A percentile compares a stretch with the other conserved stretches of the same genome.
Evolutionary conservation across 2,888 invertebrate genomes (phyloP).

Genomic region (Copidosoma aretas): DNA sequence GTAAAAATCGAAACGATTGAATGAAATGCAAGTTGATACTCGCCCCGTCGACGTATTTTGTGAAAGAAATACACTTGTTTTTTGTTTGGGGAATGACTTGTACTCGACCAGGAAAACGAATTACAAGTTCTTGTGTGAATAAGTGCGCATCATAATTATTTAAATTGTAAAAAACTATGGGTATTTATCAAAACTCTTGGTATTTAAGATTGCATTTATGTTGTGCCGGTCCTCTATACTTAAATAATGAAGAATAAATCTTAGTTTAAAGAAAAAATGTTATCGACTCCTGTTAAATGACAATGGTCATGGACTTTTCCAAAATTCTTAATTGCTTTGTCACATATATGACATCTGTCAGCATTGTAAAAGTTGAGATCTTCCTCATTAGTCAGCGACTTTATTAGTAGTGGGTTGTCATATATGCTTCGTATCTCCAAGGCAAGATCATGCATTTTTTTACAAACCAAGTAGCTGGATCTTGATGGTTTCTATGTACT

Average conservation of each 20-base stretch:
- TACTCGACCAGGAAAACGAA: not conserved
- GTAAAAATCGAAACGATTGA: conserved; percentile 10
- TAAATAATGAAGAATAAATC: no score
- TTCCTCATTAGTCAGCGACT: not conserved
- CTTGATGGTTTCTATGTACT: not conserved
- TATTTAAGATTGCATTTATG: not conserved
- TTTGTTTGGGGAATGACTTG: not conserved
- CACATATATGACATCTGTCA: conserved; percentile 35
- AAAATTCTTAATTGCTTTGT: conserved; percentile 14
- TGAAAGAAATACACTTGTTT: conserved; percentile 16
- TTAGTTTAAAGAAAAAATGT: not conserved
- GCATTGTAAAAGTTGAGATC: not conserved
- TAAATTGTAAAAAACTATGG: conserved; percentile 45
- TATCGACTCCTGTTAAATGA: conserved; percentile 40
- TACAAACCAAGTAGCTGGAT: conserved; percentile 11
- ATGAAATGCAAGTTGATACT: conserved; percentile 1
- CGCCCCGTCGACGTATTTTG: conserved; percentile 7
- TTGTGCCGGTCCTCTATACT: no score
- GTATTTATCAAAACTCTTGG: conserved; percentile 31
- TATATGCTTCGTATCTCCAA: not conserved
- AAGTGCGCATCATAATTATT: conserved; percentile 32
- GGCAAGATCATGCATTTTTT: conserved; percentile 6
- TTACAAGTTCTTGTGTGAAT: conserved; percentile 12
- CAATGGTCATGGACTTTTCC: conserved; percentile 39
- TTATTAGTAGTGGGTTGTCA: not conserved